Evolutionary conservation across 2,888 invertebrate species (phyloP).

Genomic region (Noctua comes): DNA sequence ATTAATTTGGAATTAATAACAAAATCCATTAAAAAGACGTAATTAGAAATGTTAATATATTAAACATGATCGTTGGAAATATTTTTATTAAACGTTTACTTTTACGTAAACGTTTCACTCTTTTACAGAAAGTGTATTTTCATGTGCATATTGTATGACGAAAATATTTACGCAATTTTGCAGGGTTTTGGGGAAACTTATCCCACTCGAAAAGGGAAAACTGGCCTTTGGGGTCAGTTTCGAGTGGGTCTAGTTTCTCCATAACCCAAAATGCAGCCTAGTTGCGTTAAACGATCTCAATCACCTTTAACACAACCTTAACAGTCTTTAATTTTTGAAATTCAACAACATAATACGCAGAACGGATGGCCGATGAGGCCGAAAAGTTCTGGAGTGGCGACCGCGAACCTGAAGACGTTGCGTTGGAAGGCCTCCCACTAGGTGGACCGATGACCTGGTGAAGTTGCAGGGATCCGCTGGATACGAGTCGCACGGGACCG

Average conservation of each 20-base stretch:
- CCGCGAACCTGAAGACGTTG: too few species aligned
- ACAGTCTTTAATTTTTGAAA: too few species aligned
- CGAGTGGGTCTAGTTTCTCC: background rate
- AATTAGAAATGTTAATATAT: background rate
- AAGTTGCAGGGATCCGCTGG: too few species aligned
- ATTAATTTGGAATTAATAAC: constrained; percentile 23
- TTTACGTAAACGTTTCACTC: background rate
- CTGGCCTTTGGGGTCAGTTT: background rate
- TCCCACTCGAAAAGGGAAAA: background rate
- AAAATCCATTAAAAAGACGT: constrained; percentile 20
- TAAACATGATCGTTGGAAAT: background rate
- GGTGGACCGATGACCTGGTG: too few species aligned
- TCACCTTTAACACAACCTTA: too few species aligned
- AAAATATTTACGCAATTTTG: background rate
- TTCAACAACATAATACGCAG: too few species aligned
- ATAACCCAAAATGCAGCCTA: background rate
- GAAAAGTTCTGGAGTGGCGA: too few species aligned
- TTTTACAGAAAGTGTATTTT: background rate
- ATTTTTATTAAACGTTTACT: background rate
- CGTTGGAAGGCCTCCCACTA: too few species aligned
- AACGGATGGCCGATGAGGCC: too few species aligned
- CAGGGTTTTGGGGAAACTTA: background rate
- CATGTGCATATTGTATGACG: background rate
- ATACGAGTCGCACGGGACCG: too few species aligned
- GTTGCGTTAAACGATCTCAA: background rate